Conservation (phyloP, 1,140 invertebrate genomes). For the Pogonognathellus flavescens region DNA sequence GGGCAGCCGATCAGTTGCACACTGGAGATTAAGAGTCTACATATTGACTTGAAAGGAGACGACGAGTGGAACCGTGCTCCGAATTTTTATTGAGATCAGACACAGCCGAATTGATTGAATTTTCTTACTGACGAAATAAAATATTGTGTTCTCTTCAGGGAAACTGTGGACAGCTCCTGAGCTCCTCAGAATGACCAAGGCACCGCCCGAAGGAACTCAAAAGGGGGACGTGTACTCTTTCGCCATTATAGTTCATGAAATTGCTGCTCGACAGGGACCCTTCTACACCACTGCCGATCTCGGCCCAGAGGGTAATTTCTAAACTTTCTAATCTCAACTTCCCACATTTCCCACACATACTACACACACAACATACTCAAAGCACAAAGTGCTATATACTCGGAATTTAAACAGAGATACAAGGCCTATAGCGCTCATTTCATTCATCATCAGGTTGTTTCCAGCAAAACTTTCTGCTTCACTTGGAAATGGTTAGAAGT, state of each 20-base stretch:
- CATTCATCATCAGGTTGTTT: background rate
- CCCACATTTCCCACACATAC: background rate
- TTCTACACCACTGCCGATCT: constrained; percentile 82
- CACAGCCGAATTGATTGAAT: constrained; percentile 10
- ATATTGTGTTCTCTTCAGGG: constrained; percentile 72
- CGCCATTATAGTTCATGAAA: constrained; percentile 95
- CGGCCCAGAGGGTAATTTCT: constrained; percentile 77
- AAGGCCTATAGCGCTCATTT: too few species aligned
- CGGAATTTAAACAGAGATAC: too few species aligned
- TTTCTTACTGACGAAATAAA: constrained; percentile 15
- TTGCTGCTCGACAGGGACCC: constrained; percentile 85
- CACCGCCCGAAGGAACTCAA: constrained; percentile 83
- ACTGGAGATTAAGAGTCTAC: background rate
- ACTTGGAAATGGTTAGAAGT: background rate
- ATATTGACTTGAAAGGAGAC: constrained; percentile 14
- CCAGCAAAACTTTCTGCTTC: too few species aligned
- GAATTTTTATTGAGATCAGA: constrained; percentile 51
- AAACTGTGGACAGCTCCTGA: constrained; percentile 95
- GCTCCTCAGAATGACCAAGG: constrained; percentile 79
- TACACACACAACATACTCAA: background rate
- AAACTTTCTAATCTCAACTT: background rate
- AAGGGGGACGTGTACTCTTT: constrained; percentile 96
- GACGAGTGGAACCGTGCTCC: constrained; percentile 1
- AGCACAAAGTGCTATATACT: too few species aligned
- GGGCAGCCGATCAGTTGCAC: background rate